Base-by-base conservation (phyloP, 2,888 invertebrate species). In the Drosophila colorata region DNA sequence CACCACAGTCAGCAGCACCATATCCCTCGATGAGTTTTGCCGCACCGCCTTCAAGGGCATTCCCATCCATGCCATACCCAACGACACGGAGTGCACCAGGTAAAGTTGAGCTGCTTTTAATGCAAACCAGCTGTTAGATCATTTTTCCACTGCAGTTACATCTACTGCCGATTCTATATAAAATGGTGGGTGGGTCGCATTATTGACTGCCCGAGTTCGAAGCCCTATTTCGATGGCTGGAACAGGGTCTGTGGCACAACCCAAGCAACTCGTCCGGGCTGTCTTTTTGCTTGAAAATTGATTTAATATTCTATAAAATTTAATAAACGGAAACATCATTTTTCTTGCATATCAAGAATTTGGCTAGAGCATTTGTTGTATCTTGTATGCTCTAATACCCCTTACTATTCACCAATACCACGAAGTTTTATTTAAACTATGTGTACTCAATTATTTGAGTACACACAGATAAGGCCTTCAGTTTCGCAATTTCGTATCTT, bases 31-130 rank as follows among this genome's bases (percentile, higher is more conserved):
- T 47, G 14, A 53, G 1, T 63, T 51, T 31, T 59, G 71, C 8
- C 41, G 28, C 1, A 37, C 18, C 3, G 9, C 35, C 6, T 25
- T 11, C 14, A 38, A 49, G 8, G 25, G 37, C 0, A 9, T n/a
- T 14, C 14, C 46, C 7, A 33, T 37, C 2, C 49, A 53, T 13
- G 61, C 58, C 1, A 40, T 73, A 43, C 64, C 69, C 48, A 53
- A 64, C 11, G 59, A 69, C 28, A 74, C 35, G 0, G 38, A 33
- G n/a, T 73, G 73, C 41, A 60, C 56, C 18, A 60, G 74, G 73
- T 69, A 16, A 57, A 2, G 2, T n/a, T 5, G 0, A 8, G 4
- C 5, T 20, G 16, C 4, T 11, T 23, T 14, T 0, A 18, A n/a
- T 51, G 3, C 16, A 1, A 28, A 4, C 6, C 4, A 16, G 8